Evolutionary conservation across 2,888 invertebrate genomes (phyloP).

Genomic region (Nipponacmea schrenckii): DNA sequence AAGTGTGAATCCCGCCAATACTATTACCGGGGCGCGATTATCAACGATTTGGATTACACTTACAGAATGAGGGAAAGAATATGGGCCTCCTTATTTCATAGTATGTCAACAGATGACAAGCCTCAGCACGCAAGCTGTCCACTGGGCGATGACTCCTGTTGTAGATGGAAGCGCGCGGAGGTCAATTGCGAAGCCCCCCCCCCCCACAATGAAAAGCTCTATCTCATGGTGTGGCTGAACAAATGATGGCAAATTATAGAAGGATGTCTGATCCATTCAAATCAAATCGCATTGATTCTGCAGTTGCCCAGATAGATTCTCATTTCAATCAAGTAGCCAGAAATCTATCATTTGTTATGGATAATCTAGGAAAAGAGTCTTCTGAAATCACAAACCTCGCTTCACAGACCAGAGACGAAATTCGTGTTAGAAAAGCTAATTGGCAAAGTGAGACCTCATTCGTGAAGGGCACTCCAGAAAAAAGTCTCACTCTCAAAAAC

Average conservation of each 20-base stretch:
- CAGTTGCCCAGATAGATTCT: background rate
- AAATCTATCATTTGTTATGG: background rate
- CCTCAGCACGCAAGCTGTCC: background rate
- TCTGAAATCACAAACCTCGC: background rate
- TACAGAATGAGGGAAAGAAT: background rate
- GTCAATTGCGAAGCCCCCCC: background rate
- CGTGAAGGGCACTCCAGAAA: background rate
- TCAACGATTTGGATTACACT: background rate
- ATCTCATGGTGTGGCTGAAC: background rate
- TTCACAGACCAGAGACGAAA: background rate
- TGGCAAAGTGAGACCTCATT: background rate
- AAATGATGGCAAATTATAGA: background rate
- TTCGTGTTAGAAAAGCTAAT: background rate
- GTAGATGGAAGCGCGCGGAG: background rate
- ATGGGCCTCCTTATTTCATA: background rate
- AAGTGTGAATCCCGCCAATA: conserved; percentile 15
- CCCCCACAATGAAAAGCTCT: background rate
- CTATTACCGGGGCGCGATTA: conserved; percentile 10
- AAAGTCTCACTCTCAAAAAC: background rate
- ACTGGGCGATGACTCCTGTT: background rate
- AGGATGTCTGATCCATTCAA: background rate
- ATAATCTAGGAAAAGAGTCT: background rate
- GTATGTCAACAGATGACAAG: background rate
- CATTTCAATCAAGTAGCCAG: background rate
- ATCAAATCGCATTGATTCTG: background rate